Percentiles rank a stretch among this genome's conserved stretches.
Evolutionary conservation across 2,113 vertebrate species (phyloP).

Genomic region (Fregata magnificens): DNA sequence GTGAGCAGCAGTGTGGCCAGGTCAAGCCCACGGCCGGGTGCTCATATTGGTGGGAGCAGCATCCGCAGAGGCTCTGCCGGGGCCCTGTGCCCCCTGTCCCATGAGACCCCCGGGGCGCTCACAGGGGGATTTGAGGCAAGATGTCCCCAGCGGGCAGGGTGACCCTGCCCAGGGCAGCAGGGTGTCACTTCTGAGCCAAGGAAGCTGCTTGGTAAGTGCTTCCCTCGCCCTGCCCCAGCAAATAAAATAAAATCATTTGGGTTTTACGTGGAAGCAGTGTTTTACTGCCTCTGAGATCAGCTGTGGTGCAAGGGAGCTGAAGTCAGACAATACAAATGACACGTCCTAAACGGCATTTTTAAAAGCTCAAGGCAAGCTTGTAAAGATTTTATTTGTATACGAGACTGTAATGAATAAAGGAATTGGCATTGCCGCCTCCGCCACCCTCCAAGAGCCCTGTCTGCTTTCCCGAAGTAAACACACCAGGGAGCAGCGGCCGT

Average conservation of each 20-base stretch:
- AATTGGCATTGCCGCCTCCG: not conserved
- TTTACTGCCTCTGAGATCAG: not conserved
- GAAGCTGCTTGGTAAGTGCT: not conserved
- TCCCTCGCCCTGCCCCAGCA: not conserved
- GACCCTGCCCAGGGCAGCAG: not conserved
- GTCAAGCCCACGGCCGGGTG: fast-evolving
- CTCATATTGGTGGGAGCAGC: not conserved
- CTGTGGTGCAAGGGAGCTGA: not conserved
- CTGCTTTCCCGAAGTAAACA: not conserved
- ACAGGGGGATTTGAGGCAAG: fast-evolving
- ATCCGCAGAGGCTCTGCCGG: fast-evolving
- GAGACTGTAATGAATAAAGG: slow-evolving; percentile 49
- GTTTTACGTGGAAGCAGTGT: not conserved
- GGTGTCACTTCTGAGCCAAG: not conserved
- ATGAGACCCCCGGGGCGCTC: fast-evolving
- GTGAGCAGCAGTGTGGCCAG: fast-evolving
- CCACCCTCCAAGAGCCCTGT: slow-evolving; percentile 31
- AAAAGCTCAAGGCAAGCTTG: slow-evolving; percentile 46
- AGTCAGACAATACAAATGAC: slow-evolving; percentile 35
- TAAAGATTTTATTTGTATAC: slow-evolving; percentile 54
- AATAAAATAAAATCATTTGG: slow-evolving; percentile 4
- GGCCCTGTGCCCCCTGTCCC: fast-evolving
- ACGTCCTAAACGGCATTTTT: slow-evolving; percentile 33
- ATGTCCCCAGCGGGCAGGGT: not conserved
- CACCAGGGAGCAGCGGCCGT: not conserved